Percentiles rank a stretch among this genome's conserved stretches.
Evolutionary conservation across 2,888 invertebrate species (phyloP).

Genomic region (Eupithecia subumbrata): DNA sequence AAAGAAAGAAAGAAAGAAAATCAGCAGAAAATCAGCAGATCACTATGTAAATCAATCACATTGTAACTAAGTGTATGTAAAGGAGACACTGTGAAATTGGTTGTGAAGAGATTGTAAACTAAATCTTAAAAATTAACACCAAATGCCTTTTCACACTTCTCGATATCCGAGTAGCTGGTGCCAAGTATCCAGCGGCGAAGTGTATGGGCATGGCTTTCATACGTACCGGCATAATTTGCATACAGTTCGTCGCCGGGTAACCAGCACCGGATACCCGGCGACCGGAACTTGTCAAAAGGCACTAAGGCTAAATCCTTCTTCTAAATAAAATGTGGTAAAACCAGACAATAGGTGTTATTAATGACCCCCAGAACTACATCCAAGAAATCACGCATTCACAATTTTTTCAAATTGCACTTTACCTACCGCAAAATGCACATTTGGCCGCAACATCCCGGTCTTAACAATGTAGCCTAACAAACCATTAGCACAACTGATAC

Average conservation of each 20-base stretch:
- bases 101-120: neutral
- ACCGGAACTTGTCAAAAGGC: neutral
- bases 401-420: slow-evolving; percentile 25
- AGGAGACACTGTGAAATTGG: neutral
- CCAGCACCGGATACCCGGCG: too few species aligned
- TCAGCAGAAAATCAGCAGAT: too few species aligned
- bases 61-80: neutral
- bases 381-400: slow-evolving; percentile 9
- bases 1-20: too few species aligned
- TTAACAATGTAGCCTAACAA: slow-evolving; percentile 76
- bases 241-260: too few species aligned
- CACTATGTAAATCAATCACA: neutral
- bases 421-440: slow-evolving; percentile 55
- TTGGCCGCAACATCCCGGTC: slow-evolving; percentile 69
- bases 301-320: neutral
- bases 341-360: neutral
- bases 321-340: neutral
- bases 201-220: too few species aligned
- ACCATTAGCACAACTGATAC: slow-evolving; percentile 80
- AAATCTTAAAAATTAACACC: neutral
- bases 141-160: too few species aligned
- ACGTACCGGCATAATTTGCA: too few species aligned
- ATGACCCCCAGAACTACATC: neutral
- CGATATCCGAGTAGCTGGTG: too few species aligned
- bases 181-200: too few species aligned